phyloP scores from a whole-genome alignment of 1,140 invertebrate genomes.

The Epicauta chinensis region DNA sequence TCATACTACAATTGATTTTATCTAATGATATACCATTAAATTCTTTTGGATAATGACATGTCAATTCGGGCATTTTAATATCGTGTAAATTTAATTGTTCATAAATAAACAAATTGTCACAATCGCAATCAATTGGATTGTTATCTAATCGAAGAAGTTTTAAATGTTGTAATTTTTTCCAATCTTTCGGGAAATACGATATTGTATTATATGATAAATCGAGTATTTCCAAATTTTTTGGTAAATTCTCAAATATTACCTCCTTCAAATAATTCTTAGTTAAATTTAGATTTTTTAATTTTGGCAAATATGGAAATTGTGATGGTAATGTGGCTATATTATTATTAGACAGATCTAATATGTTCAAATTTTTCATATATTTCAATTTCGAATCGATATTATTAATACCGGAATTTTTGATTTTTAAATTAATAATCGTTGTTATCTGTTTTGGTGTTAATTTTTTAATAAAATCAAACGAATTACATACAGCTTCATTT shows the following conservation, averaged over 20 bases:
- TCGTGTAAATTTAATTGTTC: constrained; percentile 47
- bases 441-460: constrained; percentile 24
- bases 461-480: constrained; percentile 29
- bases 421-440: constrained; percentile 20
- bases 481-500: constrained; percentile 12
- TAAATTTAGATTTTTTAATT: constrained; percentile 52
- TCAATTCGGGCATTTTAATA: constrained; percentile 49
- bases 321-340: constrained; percentile 49
- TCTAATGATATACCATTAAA: constrained; percentile 47
- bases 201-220: constrained; percentile 56
- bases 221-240: constrained; percentile 52
- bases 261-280: constrained; percentile 50
- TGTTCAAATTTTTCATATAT: constrained; percentile 32
- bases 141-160: constrained; percentile 51
- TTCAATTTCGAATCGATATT: constrained; percentile 29
- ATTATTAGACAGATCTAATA: constrained; percentile 52
- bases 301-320: constrained; percentile 49
- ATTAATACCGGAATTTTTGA: constrained; percentile 23
- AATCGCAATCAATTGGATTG: constrained; percentile 55
- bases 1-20: constrained; percentile 45
- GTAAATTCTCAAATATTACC: constrained; percentile 47
- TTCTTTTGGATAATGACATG: constrained; percentile 47
- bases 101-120: constrained; percentile 50
- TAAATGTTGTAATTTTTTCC: constrained; percentile 46
- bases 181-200: constrained; percentile 49